Percentiles rank a stretch among this genome's conserved stretches.
Conservation (phyloP, 2,113 vertebrate genomes). For the Nothocercus nigrocapillus region DNA sequence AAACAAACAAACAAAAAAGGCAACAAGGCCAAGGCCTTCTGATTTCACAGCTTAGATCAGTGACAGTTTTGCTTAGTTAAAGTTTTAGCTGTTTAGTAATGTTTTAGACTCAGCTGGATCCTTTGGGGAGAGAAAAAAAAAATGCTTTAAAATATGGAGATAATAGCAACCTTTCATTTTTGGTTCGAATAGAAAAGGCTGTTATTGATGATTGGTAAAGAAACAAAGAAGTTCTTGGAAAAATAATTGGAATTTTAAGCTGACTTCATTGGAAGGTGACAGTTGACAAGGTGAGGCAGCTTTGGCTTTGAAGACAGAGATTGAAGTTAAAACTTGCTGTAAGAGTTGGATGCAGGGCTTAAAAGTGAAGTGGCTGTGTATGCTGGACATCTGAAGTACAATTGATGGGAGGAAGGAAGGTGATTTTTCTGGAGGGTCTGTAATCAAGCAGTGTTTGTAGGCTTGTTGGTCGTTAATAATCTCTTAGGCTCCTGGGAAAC, state of each 20-base stretch:
- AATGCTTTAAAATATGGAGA: neutral
- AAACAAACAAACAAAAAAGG: neutral
- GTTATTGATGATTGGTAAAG: neutral
- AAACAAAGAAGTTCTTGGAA: neutral
- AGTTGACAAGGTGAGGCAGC: neutral
- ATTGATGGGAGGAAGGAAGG: neutral
- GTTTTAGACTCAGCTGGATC: neutral
- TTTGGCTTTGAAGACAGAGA: neutral
- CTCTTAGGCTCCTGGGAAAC: neutral
- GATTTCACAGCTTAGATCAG: neutral
- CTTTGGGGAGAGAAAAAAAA: neutral
- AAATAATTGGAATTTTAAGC: neutral
- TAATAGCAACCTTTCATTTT: neutral
- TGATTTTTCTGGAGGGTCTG: neutral
- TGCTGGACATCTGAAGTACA: neutral
- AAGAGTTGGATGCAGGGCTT: neutral
- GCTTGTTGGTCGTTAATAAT: neutral
- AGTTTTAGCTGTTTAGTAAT: neutral
- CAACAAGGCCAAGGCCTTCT: neutral
- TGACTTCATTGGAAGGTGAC: neutral
- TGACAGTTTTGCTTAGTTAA: neutral
- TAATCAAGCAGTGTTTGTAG: neutral
- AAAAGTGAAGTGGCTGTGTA: neutral
- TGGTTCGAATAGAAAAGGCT: neutral
- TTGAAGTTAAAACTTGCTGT: neutral